A percentile compares a stretch with the other conserved stretches of the same genome.
Conservation (phyloP, 1,140 invertebrate genomes). For the Drosophila obscura region DNA sequence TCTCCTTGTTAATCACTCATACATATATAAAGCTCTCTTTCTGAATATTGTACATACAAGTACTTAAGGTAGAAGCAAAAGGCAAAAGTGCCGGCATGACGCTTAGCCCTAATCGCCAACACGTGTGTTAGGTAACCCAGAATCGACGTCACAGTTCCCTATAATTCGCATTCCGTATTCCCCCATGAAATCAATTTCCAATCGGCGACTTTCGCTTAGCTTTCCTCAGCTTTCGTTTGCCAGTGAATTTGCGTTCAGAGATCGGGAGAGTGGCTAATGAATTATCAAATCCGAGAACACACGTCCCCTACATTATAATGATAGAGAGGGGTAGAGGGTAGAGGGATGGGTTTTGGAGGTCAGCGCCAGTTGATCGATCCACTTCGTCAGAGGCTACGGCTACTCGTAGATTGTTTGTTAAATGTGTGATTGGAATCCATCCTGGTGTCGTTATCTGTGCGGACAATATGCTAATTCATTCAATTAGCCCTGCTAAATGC, state of each 20-base stretch:
- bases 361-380: constrained; percentile 37
- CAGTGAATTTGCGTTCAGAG: not conserved
- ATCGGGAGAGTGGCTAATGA: constrained; percentile 38
- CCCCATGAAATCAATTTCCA: constrained; percentile 64
- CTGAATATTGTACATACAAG: no score
- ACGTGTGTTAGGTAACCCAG: constrained; percentile 25
- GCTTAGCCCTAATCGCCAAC: constrained; percentile 13
- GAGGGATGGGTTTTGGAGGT: constrained; percentile 22
- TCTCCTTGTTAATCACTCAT: no score
- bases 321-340: no score
- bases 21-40: no score
- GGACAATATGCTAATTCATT: constrained; percentile 71
- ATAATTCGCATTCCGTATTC: constrained; percentile 9
- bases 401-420: constrained; percentile 5
- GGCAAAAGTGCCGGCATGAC: no score
- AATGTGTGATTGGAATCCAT: constrained; percentile 33
- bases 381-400: constrained; percentile 3
- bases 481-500: constrained; percentile 69
- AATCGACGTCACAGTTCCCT: constrained; percentile 1
- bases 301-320: constrained; percentile 18
- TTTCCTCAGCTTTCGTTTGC: constrained; percentile 11
- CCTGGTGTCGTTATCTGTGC: constrained; percentile 46
- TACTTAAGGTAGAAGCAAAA: no score
- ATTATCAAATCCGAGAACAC: constrained; percentile 45
- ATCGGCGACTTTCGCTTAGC: constrained; percentile 32